Evolutionary conservation across 2,888 invertebrate genomes (phyloP).

Genomic region (Colletes collaris): DNA sequence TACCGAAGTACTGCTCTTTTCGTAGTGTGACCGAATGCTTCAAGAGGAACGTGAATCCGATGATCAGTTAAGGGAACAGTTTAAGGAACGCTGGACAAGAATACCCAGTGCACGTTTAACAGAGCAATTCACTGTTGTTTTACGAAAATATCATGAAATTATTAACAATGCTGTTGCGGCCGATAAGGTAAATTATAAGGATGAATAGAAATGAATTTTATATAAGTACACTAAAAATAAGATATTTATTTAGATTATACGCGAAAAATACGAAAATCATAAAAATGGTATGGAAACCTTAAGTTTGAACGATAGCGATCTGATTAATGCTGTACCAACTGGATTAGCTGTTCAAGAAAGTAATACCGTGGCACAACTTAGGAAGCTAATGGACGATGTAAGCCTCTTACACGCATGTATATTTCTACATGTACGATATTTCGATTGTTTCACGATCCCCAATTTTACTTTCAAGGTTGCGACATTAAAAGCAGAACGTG

Average conservation of each 20-base stretch:
- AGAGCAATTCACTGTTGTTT: slow-evolving; percentile 93
- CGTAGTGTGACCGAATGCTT: slow-evolving; percentile 90
- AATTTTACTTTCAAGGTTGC: slow-evolving; percentile 86
- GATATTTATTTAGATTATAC: slow-evolving; percentile 86
- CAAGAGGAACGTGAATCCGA: slow-evolving; percentile 97
- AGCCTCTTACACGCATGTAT: slow-evolving; percentile 60
- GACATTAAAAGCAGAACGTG: slow-evolving; percentile 93
- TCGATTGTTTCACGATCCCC: not conserved
- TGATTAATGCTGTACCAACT: slow-evolving; percentile 89
- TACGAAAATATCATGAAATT: slow-evolving; percentile 96
- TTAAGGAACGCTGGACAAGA: slow-evolving; percentile 96
- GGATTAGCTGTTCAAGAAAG: slow-evolving; percentile 85
- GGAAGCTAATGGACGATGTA: slow-evolving; percentile 91
- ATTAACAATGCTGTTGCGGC: slow-evolving; percentile 94
- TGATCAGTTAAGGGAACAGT: slow-evolving; percentile 93
- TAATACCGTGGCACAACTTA: slow-evolving; percentile 87
- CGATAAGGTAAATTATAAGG: slow-evolving; percentile 83
- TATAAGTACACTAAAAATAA: no score
- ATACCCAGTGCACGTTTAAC: slow-evolving; percentile 95
- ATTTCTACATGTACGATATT: not conserved
- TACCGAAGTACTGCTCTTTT: slow-evolving; percentile 7
- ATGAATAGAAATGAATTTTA: not conserved
- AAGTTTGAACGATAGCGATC: slow-evolving; percentile 88
- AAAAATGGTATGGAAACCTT: slow-evolving; percentile 91
- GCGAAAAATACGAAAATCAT: slow-evolving; percentile 93